Evolutionary conservation across 2,113 vertebrate genomes (phyloP).

Genomic region (Dromaius novaehollandiae): DNA sequence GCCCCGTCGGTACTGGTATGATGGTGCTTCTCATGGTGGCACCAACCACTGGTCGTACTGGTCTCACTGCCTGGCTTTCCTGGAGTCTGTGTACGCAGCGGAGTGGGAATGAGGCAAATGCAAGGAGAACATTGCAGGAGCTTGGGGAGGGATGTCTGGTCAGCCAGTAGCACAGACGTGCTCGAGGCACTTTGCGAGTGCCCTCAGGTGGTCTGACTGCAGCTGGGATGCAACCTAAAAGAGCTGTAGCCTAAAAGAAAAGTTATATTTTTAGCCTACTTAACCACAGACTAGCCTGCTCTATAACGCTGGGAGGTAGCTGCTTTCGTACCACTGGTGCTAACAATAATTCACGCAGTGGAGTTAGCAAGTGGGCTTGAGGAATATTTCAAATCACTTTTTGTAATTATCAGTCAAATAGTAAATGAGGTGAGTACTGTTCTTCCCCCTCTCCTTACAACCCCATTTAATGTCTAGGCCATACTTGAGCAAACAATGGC

Average conservation of each 20-base stretch:
- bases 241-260: not conserved
- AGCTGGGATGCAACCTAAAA: not conserved
- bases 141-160: not conserved
- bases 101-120: no score
- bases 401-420: not conserved
- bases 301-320: not conserved
- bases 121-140: no score
- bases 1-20: no score
- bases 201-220: not conserved
- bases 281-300: not conserved
- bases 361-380: not conserved
- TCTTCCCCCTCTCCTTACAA: not conserved
- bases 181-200: not conserved
- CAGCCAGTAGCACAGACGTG: not conserved
- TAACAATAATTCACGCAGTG: not conserved
- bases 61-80: no score
- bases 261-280: not conserved
- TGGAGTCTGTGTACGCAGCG: no score
- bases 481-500: not conserved
- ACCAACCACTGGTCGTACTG: not conserved
- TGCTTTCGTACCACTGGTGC: not conserved
- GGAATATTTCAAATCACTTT: not conserved
- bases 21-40: no score
- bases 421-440: not conserved
- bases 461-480: not conserved